Percentiles rank a stretch among this genome's conserved stretches.
Conservation (phyloP, 2,113 vertebrate species). For the Ceyx margarethae region DNA sequence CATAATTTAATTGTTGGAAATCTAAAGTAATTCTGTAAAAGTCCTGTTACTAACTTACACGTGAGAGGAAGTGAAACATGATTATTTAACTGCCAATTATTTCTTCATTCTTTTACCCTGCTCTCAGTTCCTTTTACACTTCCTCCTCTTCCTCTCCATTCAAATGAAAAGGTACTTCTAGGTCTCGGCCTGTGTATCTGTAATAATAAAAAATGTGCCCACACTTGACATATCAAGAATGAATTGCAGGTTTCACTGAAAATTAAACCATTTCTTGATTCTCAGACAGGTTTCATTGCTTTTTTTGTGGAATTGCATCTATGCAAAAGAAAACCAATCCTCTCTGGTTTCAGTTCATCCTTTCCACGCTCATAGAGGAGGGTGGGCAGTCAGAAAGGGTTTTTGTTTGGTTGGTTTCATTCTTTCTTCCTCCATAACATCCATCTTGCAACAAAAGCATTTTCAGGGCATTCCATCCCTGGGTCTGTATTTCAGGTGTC, state of each 20-base stretch:
- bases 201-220: background rate
- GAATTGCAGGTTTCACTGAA: background rate
- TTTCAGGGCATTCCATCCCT: background rate
- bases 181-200: background rate
- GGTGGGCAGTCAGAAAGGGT: accelerated
- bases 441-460: background rate
- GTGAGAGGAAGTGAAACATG: constrained; percentile 34
- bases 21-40: background rate
- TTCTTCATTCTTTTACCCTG: constrained; percentile 16
- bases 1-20: background rate
- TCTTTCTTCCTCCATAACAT: background rate
- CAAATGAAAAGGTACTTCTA: constrained; percentile 24
- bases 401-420: background rate
- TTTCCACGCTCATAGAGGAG: background rate
- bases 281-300: background rate
- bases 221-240: background rate
- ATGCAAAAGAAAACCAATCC: background rate
- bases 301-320: background rate
- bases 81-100: background rate
- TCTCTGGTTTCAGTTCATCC: background rate
- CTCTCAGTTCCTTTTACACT: constrained; percentile 11
- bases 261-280: background rate
- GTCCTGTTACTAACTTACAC: background rate
- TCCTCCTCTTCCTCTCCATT: background rate
- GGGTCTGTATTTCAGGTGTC: background rate